Evolutionary conservation across 2,888 invertebrate species (phyloP), one percentile per base, ranked within the genome.

Genomic region (Keiferia lycopersicella): DNA sequence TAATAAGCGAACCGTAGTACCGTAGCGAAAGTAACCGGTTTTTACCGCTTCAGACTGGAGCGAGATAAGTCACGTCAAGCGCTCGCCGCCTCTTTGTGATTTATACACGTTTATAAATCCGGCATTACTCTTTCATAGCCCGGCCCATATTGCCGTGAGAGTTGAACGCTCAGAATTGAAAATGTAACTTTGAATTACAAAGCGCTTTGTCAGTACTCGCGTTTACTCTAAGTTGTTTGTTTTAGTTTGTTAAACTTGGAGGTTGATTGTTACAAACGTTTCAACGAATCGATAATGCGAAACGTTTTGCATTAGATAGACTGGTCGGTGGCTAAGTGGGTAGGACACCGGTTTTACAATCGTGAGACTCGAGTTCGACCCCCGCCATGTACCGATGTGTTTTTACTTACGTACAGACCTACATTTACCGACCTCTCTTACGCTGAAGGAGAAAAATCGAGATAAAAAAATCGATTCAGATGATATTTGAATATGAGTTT

Each of bases 101-200:
- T 70, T 70, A 68, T 68, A 67, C 63, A 64, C 64, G 57, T 59
- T 61, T 67, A 72, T 71, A 73, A 71, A 73, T 72, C 69, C 69
- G 64, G 68, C 71, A 72, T 68, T 70, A 66, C 68, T 67, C 66
- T 65, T 67, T 65, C 66, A 64, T 67, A 66, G 61, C 59, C 34
- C 41, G 65, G 51, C 64, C 67, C 67, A 67, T 66, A 63, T 62
- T 65, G 67, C 64, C 63, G 64, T 57, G 62, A 64, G 57, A 51
- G 22, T 38, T 22, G 61, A 20, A 59, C 63, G 30, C 14, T 41
- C 34, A 53, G 61, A 64, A 66, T 64, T 66, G 64, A 62, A 62
- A 62, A 62, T 53, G 62, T 62, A 53, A 53, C 51, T 53, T 22
- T 53, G 51, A 22, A 53, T 53, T 22, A 53, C 51, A 22, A 22